Evolutionary conservation across 1,140 invertebrate species (phyloP), one percentile per base, ranked within the genome.

Genomic region (Neuroterus valhalla): DNA sequence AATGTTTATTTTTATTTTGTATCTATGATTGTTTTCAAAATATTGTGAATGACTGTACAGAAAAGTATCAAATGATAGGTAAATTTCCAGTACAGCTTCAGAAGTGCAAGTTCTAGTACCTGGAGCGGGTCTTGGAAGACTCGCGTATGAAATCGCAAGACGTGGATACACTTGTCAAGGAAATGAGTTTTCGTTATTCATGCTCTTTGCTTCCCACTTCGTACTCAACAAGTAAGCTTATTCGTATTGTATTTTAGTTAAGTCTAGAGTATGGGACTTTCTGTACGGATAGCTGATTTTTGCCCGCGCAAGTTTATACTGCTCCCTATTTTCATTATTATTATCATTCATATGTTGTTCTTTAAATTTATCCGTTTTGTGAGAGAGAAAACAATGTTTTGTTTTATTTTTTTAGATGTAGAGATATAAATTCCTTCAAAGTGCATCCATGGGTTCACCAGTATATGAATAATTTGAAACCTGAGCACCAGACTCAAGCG

Each of bases 181-280:
- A 76, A 99, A 99, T 87, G 98, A 99, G 91, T 99, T 98, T 89
- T 98, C 96, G 46, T 92, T 99, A 2, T 99, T 98, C 85, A 99
- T 99, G 98, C 90, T 99, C 1, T 96, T 99, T 82, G 96, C 97
- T 1, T 98, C 98, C 23, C 97, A 98, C 89, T 99, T 98, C 90
- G 94, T 99, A 66, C 91, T 99, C 15, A 99, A 99, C 89, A 94
- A 95, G 92, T 98, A 83, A 84, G 81, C 78, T 69, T n/a, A 44
- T 71, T 45, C 48, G 10, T 70, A 70, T 55, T 26, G 26, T 48
- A 70, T 66, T 52, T 44, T 68, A 52, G 19, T 62, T 48, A 3
- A 71, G 31, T 23, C 15, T 55, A 44, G 12, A 69, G 31, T 31
- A 62, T 31, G 44, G 15, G 5, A 45, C 45, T 17, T 21, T 26